phyloP scores from a whole-genome alignment of 2,797 vertebrate genomes.

The Tokudaia tokunoshimensis region DNA sequence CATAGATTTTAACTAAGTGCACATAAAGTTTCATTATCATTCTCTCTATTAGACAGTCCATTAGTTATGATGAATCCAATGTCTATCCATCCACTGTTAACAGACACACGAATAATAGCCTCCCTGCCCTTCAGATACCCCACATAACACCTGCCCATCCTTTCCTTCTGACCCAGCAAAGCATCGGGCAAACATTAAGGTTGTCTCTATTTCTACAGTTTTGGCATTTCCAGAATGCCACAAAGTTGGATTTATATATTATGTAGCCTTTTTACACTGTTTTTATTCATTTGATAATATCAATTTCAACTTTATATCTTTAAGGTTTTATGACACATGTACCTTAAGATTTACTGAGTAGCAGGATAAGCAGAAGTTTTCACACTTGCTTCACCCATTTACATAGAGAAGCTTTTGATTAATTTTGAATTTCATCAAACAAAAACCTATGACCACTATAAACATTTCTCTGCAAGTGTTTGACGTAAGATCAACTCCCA shows the following conservation, averaged over 20 bases:
- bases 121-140: not conserved
- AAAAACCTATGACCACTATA: not conserved
- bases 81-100: not conserved
- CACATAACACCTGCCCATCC: not conserved
- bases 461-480: not conserved
- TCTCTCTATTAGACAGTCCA: not conserved
- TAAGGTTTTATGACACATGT: not conserved
- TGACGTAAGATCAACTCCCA: not conserved
- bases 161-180: not conserved
- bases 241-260: no score
- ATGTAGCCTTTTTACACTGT: not conserved
- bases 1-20: not conserved
- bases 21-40: not conserved
- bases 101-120: not conserved
- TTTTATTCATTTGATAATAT: not conserved
- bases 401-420: not conserved
- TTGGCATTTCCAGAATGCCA: not conserved
- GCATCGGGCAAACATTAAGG: not conserved
- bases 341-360: not conserved
- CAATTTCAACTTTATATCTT: not conserved
- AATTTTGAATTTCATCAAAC: not conserved
- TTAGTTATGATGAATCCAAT: not conserved
- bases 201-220: not conserved
- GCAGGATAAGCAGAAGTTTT: not conserved
- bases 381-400: not conserved